These are phyloP conservation scores for Oxycera nigricornis DNA, from an alignment of 2,888 invertebrate species.

Conservation along the genomic window DNA sequence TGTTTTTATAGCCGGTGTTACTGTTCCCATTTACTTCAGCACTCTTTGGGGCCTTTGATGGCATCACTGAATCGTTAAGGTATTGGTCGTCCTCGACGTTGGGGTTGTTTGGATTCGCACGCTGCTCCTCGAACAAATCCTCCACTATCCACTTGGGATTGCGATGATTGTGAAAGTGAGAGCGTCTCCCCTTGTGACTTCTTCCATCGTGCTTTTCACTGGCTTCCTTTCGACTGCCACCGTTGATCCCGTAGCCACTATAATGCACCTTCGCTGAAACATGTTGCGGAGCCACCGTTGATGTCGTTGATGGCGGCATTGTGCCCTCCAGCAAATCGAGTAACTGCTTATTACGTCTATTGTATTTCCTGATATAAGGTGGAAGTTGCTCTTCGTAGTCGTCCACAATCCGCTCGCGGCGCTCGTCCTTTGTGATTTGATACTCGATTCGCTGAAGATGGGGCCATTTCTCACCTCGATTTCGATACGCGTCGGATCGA, in stretches of 20 bases:
- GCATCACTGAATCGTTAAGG: constrained; percentile 37
- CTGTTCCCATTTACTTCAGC: constrained; percentile 38
- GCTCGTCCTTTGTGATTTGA: constrained; percentile 53
- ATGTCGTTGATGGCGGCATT: constrained; percentile 53
- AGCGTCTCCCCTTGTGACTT: background rate
- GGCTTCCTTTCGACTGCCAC: constrained; percentile 49
- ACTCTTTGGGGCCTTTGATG: constrained; percentile 45
- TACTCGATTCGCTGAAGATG: constrained; percentile 58
- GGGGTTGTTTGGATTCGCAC: constrained; percentile 49
- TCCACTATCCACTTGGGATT: constrained; percentile 51
- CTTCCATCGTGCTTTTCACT: constrained; percentile 47
- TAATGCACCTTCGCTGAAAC: constrained; percentile 53
- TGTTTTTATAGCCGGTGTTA: constrained; percentile 35
- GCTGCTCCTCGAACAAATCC: constrained; percentile 56
- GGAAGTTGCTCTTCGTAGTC: constrained; percentile 56
- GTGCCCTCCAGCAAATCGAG: constrained; percentile 60
- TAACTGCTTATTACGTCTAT: constrained; percentile 59
- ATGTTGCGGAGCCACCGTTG: constrained; percentile 46
- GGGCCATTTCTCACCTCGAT: constrained; percentile 56
- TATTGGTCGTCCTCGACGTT: constrained; percentile 44
- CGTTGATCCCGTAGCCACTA: constrained; percentile 48
- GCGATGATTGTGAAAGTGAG: constrained; percentile 52
- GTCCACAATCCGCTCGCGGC: constrained; percentile 38
- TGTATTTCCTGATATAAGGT: constrained; percentile 60
- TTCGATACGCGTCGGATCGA: constrained; percentile 44